Evolutionary conservation across 2,113 vertebrate genomes (phyloP).

Genomic region (Ochotona curzoniae): DNA sequence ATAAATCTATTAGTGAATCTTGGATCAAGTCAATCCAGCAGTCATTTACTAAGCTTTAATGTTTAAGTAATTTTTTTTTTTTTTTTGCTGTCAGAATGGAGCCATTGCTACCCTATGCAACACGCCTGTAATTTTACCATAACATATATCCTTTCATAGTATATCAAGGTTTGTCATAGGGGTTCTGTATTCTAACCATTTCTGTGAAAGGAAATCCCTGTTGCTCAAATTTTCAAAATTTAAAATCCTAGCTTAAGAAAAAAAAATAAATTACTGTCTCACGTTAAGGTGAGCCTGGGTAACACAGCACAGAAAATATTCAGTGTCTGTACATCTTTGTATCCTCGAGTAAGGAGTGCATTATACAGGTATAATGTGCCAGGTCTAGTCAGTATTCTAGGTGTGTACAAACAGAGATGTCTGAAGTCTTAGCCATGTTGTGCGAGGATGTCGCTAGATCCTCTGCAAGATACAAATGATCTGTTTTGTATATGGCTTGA

Average conservation of each 20-base stretch:
- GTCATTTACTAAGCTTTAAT: not conserved
- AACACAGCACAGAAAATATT: not conserved
- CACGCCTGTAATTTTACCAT: not conserved
- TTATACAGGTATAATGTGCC: not conserved
- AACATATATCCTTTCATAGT: not conserved
- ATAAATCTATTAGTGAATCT: not conserved
- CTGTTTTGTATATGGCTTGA: not conserved
- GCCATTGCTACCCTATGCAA: not conserved
- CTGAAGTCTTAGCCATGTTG: accelerated
- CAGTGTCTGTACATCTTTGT: not conserved
- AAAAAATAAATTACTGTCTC: not conserved
- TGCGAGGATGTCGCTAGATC: not conserved
- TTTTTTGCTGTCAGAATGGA: not conserved
- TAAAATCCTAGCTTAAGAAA: not conserved
- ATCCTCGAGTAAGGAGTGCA: not conserved
- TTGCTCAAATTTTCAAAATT: not conserved
- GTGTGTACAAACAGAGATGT: not conserved
- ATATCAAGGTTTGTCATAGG: not conserved
- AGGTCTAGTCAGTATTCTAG: accelerated
- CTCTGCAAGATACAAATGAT: not conserved
- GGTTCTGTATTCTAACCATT: not conserved
- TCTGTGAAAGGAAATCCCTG: not conserved
- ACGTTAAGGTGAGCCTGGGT: not conserved
- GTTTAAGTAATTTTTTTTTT: conserved; percentile 1
- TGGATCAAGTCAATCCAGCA: not conserved